Evolutionary conservation across 2,888 invertebrate species (phyloP).

Genomic region (Andrena hattorfiana): DNA sequence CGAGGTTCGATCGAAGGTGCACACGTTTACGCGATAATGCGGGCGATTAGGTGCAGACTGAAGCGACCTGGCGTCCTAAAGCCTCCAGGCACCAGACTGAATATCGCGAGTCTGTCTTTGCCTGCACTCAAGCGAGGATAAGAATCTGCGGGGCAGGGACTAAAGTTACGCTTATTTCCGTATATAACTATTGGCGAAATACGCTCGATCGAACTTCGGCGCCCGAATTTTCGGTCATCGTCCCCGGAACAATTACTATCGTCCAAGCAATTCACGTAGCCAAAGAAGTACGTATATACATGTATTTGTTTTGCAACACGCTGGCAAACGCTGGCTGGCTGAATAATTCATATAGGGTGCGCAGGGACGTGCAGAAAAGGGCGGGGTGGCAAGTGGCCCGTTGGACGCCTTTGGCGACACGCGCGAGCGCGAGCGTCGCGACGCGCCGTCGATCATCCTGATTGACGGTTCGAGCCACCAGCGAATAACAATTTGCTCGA

Average conservation of each 20-base stretch:
- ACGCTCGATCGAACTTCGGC: neutral
- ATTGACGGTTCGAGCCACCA: slow-evolving; percentile 67
- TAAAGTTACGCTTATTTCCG: neutral
- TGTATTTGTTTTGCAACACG: slow-evolving; percentile 15
- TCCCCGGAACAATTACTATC: slow-evolving; percentile 16
- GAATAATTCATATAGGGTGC: slow-evolving; percentile 32
- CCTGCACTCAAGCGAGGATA: neutral
- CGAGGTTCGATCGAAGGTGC: slow-evolving; percentile 49
- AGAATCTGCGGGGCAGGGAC: neutral
- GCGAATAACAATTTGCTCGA: slow-evolving; percentile 64
- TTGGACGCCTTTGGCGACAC: slow-evolving; percentile 9
- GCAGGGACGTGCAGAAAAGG: slow-evolving; percentile 21
- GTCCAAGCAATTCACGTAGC: slow-evolving; percentile 6
- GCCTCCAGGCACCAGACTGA: slow-evolving; percentile 27
- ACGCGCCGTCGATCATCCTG: slow-evolving; percentile 75
- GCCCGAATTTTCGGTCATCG: neutral
- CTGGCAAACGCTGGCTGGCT: neutral
- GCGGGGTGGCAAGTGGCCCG: slow-evolving; percentile 4
- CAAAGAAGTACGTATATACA: neutral
- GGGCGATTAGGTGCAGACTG: slow-evolving; percentile 52
- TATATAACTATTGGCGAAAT: neutral
- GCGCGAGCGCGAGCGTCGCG: neutral
- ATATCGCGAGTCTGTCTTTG: slow-evolving; percentile 35
- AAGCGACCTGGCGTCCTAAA: slow-evolving; percentile 17
- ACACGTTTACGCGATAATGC: slow-evolving; percentile 58